These are phyloP conservation scores for Acleris laterana DNA, from an alignment of 2,888 invertebrate genomes.

Conservation along the genomic window DNA sequence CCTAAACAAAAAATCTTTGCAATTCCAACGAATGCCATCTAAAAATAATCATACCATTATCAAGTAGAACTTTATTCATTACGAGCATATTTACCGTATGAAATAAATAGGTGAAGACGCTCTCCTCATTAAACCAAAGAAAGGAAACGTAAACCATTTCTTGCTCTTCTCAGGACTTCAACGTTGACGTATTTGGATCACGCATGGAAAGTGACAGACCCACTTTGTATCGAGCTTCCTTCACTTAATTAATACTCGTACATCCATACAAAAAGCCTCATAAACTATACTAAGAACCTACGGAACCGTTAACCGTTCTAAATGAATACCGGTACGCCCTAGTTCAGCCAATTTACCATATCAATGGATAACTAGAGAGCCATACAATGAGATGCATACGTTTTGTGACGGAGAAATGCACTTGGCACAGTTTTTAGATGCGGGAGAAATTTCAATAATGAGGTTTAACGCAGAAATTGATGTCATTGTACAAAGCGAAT, in stretches of 20 bases:
- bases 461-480: background rate
- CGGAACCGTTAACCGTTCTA: constrained; percentile 66
- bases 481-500: too few species aligned
- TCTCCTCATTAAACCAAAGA: background rate
- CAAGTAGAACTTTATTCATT: too few species aligned
- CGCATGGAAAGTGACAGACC: constrained; percentile 24
- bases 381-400: constrained; percentile 40
- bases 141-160: constrained; percentile 10
- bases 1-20: too few species aligned
- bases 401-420: constrained; percentile 31
- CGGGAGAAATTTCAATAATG: constrained; percentile 20
- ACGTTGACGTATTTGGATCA: constrained; percentile 15
- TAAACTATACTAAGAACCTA: constrained; percentile 46
- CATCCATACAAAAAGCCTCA: constrained; percentile 15
- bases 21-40: too few species aligned
- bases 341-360: constrained; percentile 65
- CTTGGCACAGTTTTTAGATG: constrained; percentile 25
- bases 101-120: background rate
- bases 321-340: constrained; percentile 66
- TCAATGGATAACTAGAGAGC: constrained; percentile 50
- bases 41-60: too few species aligned
- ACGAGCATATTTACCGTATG: background rate
- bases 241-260: constrained; percentile 11
- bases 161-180: constrained; percentile 1
- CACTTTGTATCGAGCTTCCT: constrained; percentile 10